Evolutionary conservation across 2,113 vertebrate genomes (phyloP), one percentile per base, ranked within the genome.

Genomic region (Pterocles burchelli): DNA sequence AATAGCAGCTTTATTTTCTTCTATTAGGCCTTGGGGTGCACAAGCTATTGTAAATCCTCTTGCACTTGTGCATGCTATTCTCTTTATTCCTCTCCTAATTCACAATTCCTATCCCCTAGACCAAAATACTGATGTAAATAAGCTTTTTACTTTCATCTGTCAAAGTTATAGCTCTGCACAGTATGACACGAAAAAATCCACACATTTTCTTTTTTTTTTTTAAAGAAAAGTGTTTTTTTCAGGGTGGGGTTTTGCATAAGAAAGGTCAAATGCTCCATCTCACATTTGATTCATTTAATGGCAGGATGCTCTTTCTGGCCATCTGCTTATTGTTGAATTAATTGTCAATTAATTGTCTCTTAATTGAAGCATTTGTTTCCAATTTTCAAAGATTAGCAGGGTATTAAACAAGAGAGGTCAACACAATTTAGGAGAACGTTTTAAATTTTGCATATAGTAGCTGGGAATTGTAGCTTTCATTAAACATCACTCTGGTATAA

Each of bases 241-340:
- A 0, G 26, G 22, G 4, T 24, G 51, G 51, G 51, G 51, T 20
- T 92, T 85, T 82, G 20, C 48, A 14, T 78, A 89, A 63, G 88
- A 96, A 94, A 95, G 92, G 67, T 96, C 85, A 97, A 85, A 92
- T 33, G 13, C 88, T 97, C 63, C 45, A 43, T 91, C 76, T 93
- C 79, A 91, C 93, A 85, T 77, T 81, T 96, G 61, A 95, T 96
- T 95, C 95, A 83, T 95, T 97, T 95, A 95, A 96, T 85, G 93
- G 82, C 74, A 97, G 80, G 67, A 96, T 96, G 84, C 55, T 97
- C 90, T 97, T 96, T 92, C 57, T 96, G 93, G 75, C 95, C 94
- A 97, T 96, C 94, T 97, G 96, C 82, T 98, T 97, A 96, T 97
- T 95, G 95, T 89, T 95, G 87, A 96, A 97, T 96, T 97, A 97